phyloP scores from a whole-genome alignment of 2,113 vertebrate genomes.

The Tringa solitaria region DNA sequence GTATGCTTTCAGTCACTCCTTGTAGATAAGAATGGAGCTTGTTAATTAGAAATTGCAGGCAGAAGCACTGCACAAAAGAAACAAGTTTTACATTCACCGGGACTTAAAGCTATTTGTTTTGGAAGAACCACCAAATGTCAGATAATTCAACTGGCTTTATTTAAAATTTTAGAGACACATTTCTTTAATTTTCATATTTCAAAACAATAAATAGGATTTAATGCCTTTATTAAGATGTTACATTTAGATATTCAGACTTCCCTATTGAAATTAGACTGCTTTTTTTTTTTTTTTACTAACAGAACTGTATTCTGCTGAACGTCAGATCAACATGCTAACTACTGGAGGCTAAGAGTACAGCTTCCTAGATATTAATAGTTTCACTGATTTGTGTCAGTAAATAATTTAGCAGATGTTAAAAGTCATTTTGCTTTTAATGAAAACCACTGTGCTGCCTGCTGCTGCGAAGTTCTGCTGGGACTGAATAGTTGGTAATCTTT shows the following conservation, averaged over 20 bases:
- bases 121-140: background rate
- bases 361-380: background rate
- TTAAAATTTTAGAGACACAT: background rate
- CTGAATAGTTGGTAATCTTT: constrained; percentile 2
- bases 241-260: background rate
- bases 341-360: background rate
- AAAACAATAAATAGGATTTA: background rate
- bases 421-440: background rate
- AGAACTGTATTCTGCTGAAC: background rate
- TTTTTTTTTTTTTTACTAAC: background rate
- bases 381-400: background rate
- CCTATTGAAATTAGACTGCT: background rate
- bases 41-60: constrained; percentile 61
- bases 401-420: background rate
- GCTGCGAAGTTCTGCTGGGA: background rate
- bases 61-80: constrained; percentile 41
- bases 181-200: background rate
- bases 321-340: background rate
- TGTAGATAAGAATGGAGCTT: constrained; percentile 17
- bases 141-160: background rate
- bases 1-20: background rate
- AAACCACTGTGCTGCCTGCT: background rate
- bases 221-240: background rate
- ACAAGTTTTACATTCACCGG: constrained; percentile 39
- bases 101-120: constrained; percentile 53